These are phyloP conservation scores for Campylorhamphus procurvoides DNA, from an alignment of 2,113 vertebrate species.

Conservation along the genomic window DNA sequence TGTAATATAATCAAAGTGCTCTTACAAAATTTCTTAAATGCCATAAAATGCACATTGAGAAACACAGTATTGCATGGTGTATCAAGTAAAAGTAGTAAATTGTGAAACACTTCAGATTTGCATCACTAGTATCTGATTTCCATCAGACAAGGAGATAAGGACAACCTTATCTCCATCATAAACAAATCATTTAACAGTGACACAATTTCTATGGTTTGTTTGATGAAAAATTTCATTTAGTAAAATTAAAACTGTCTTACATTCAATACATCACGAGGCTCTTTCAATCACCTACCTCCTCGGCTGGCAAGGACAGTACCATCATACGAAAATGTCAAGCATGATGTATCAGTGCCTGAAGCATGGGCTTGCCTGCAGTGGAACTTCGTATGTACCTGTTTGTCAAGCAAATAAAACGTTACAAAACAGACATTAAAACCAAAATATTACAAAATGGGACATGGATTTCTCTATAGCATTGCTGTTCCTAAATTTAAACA, in stretches of 20 bases:
- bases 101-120: not conserved
- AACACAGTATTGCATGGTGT: not conserved
- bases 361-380: constrained; percentile 92
- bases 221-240: not conserved
- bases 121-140: not conserved
- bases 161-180: not conserved
- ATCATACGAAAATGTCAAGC: constrained; percentile 91
- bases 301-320: constrained; percentile 89
- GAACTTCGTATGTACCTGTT: constrained; percentile 96
- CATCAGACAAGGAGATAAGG: too few species aligned
- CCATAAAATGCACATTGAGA: not conserved
- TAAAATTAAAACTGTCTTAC: not conserved
- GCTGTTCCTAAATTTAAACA: not conserved
- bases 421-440: not conserved
- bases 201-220: not conserved
- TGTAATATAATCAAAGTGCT: not conserved
- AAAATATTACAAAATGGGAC: not conserved
- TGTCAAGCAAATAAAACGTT: constrained; percentile 14
- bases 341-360: constrained; percentile 88
- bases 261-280: not conserved
- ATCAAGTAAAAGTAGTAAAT: not conserved
- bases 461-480: not conserved
- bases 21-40: not conserved
- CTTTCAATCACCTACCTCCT: constrained; percentile 82
- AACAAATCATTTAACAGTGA: not conserved